Evolutionary conservation across 2,113 vertebrate species (phyloP).

Genomic region (Calyptomena viridis): DNA sequence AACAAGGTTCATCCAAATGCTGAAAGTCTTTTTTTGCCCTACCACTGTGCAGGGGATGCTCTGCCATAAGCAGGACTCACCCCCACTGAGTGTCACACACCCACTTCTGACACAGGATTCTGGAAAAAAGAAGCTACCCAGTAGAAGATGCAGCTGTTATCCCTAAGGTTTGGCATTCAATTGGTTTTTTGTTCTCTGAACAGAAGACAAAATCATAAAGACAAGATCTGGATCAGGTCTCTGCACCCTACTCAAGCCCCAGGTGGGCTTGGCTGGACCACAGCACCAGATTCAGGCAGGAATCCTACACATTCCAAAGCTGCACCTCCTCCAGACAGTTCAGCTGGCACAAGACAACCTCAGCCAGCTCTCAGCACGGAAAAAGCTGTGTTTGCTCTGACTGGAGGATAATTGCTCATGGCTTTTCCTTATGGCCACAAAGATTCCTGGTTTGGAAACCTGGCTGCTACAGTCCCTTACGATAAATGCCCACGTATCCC

Average conservation of each 20-base stretch:
- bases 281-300: rapidly evolving
- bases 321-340: neutral
- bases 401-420: rapidly evolving
- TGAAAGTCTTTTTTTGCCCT: neutral
- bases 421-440: neutral
- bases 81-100: rapidly evolving
- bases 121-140: neutral
- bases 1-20: neutral
- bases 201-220: neutral
- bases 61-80: neutral
- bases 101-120: rapidly evolving
- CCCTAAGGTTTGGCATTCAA: rapidly evolving
- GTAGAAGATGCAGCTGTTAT: neutral
- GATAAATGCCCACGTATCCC: neutral
- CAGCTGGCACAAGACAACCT: rapidly evolving
- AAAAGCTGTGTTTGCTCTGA: neutral
- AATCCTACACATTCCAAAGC: neutral
- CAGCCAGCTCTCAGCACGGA: neutral
- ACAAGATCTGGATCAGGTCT: neutral
- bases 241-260: neutral
- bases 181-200: neutral
- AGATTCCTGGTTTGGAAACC: neutral
- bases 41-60: rapidly evolving
- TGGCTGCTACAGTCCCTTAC: neutral
- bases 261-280: neutral